Evolutionary conservation across 1,140 invertebrate species (phyloP).

Genomic region (Macrocentrus cingulum): DNA sequence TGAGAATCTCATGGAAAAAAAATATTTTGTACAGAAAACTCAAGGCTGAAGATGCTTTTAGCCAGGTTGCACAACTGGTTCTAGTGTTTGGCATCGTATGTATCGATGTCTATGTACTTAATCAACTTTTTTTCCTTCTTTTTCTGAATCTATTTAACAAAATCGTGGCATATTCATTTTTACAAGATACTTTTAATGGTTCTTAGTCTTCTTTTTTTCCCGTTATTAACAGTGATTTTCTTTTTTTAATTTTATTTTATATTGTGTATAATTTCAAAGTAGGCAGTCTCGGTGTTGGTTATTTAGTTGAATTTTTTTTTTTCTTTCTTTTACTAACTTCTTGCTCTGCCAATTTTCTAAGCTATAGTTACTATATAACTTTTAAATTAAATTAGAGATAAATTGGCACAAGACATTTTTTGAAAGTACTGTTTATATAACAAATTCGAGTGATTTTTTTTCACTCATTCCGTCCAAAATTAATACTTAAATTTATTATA

Average conservation of each 20-base stretch:
- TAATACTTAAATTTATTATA: constrained; percentile 13
- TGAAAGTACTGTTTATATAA: neutral
- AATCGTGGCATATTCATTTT: neutral
- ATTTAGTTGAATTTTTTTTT: no score
- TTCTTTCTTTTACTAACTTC: neutral
- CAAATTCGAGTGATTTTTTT: neutral
- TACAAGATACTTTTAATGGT: neutral
- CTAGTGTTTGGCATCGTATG: constrained; percentile 31
- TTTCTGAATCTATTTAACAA: no score
- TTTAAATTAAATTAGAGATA: neutral
- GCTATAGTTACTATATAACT: no score
- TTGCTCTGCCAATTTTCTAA: neutral
- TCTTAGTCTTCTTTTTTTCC: neutral
- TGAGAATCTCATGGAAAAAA: constrained; percentile 2
- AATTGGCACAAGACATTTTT: neutral
- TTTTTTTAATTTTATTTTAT: no score
- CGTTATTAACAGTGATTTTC: no score
- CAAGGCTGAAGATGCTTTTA: constrained; percentile 19
- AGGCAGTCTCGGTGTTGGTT: constrained; percentile 7
- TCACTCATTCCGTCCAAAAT: constrained; percentile 21
- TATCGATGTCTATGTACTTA: neutral
- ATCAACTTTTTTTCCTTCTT: neutral
- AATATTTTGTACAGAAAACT: constrained; percentile 14
- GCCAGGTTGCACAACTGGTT: constrained; percentile 29
- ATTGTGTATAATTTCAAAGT: constrained; percentile 1